phyloP scores from a whole-genome alignment of 2,888 invertebrate genomes.

The Dasysyrphus tricinctus region DNA sequence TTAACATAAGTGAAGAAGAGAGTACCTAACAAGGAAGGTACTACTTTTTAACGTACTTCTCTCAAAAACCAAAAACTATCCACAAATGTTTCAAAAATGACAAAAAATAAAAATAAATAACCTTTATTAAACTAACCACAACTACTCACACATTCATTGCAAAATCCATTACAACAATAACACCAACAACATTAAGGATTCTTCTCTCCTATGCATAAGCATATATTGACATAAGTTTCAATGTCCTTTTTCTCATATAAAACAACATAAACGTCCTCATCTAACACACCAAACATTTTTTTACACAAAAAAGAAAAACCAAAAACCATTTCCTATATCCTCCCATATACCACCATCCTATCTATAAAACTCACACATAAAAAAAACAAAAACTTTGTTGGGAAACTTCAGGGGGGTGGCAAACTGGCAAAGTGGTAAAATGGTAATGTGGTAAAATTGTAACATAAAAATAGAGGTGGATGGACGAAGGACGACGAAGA shows the following conservation, averaged over 20 bases:
- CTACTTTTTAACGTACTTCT: neutral
- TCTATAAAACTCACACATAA: conserved; percentile 24
- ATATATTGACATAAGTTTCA: conserved; percentile 42
- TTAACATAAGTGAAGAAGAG: neutral
- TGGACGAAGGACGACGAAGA: neutral
- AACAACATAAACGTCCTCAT: conserved; percentile 51
- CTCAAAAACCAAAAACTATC: neutral
- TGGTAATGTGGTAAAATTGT: conserved; percentile 17
- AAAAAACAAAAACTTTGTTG: conserved; percentile 26
- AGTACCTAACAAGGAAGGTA: neutral
- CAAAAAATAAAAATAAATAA: conserved; percentile 18
- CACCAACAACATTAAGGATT: conserved; percentile 42
- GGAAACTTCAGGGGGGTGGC: conserved; percentile 10
- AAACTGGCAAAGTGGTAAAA: conserved; percentile 2
- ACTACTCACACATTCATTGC: conserved; percentile 37
- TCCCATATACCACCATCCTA: neutral
- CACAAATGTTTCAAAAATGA: conserved; percentile 13
- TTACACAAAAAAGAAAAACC: conserved; percentile 23
- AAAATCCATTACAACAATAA: conserved; percentile 45
- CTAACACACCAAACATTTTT: conserved; percentile 20
- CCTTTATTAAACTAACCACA: conserved; percentile 26
- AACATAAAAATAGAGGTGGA: conserved; percentile 35
- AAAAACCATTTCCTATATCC: conserved; percentile 37
- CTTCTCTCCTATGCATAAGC: neutral
- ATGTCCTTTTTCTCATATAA: conserved; percentile 35